phyloP scores from a whole-genome alignment of 2,113 vertebrate species.

The Oenanthe oenanthe region DNA sequence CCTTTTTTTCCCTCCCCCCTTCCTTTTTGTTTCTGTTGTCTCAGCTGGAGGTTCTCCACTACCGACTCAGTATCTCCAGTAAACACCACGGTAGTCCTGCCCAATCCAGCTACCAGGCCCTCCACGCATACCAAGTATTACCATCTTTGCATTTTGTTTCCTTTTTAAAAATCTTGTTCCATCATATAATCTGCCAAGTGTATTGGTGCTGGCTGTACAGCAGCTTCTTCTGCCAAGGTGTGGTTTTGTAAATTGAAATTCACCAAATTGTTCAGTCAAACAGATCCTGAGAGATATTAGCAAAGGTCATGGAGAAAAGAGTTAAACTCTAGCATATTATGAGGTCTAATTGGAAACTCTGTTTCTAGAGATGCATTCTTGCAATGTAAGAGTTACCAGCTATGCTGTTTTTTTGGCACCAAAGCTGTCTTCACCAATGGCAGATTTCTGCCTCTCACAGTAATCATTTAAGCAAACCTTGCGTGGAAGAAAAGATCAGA shows the following conservation, averaged over 20 bases:
- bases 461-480: not conserved
- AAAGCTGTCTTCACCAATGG: not conserved
- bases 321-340: not conserved
- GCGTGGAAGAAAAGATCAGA: not conserved
- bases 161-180: constrained; percentile 54
- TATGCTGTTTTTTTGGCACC: not conserved
- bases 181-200: constrained; percentile 50
- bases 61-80: constrained; percentile 97
- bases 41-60: constrained; percentile 98
- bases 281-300: not conserved
- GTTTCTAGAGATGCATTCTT: not conserved
- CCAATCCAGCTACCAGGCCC: constrained; percentile 91
- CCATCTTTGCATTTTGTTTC: constrained; percentile 80
- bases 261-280: not conserved
- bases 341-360: not conserved
- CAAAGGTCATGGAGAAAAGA: not conserved
- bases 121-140: constrained; percentile 99
- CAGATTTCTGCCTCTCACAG: not conserved
- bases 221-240: not conserved
- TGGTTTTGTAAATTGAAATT: not conserved
- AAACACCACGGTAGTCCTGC: constrained; percentile 87
- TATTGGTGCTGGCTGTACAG: not conserved
- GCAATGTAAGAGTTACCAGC: not conserved
- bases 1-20: constrained; percentile 20
- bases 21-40: constrained; percentile 77